Evolutionary conservation across 92 coral and sea anemone genomes (phyloP).

Genomic region (Bergia sp.): DNA sequence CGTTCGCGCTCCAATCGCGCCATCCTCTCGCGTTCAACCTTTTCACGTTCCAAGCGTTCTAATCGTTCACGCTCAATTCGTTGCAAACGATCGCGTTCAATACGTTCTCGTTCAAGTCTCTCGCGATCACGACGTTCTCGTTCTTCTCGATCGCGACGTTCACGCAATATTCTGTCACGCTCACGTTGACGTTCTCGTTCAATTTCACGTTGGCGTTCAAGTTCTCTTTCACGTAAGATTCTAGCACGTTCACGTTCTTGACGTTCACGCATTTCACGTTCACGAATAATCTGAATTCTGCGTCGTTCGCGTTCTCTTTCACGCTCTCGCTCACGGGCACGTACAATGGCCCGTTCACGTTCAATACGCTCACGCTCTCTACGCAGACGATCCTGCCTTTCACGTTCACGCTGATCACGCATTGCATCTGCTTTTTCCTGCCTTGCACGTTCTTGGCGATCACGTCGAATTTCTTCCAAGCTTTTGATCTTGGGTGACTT

Average conservation of each 20-base stretch:
- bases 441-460: slow-evolving; percentile 83
- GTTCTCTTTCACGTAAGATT: slow-evolving; percentile 87
- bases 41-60: slow-evolving; percentile 69
- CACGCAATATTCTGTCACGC: slow-evolving; percentile 81
- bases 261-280: slow-evolving; percentile 87
- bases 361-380: slow-evolving; percentile 97
- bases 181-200: slow-evolving; percentile 82
- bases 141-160: slow-evolving; percentile 88
- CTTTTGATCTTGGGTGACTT: slow-evolving; percentile 79
- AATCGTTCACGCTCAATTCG: slow-evolving; percentile 93
- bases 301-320: slow-evolving; percentile 96
- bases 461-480: slow-evolving; percentile 92
- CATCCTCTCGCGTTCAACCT: slow-evolving; percentile 76
- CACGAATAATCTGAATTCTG: slow-evolving; percentile 81
- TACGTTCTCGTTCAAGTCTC: slow-evolving; percentile 77
- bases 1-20: slow-evolving; percentile 92
- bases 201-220: slow-evolving; percentile 87
- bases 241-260: slow-evolving; percentile 94
- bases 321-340: slow-evolving; percentile 92
- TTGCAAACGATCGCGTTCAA: slow-evolving; percentile 91
- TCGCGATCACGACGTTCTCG: slow-evolving; percentile 97
- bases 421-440: slow-evolving; percentile 76
- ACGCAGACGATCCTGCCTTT: slow-evolving; percentile 84
- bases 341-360: slow-evolving; percentile 87
- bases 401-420: slow-evolving; percentile 92